Base-by-base conservation (phyloP, 1,140 invertebrate genomes). In the Drosophila mauritiana region DNA sequence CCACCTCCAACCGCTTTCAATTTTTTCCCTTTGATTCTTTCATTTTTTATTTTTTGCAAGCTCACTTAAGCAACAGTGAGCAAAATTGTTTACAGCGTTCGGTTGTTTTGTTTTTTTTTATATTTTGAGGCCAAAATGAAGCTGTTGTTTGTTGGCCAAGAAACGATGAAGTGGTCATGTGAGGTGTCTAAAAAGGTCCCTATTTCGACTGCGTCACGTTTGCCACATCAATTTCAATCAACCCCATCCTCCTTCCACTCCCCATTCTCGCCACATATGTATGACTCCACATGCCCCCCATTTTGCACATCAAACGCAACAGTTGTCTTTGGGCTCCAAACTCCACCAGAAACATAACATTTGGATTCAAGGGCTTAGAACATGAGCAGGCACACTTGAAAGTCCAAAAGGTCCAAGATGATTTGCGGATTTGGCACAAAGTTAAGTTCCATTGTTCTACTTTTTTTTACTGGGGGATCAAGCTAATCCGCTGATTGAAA, bases 201-300 rank as follows among this genome's bases (percentile, higher is more conserved):
- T 39, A 52, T 75, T 75, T 45, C 10, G 59, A 76, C 78, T 77
- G 49, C 73, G 78, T 82, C 83, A 86, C 83, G 82, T 78, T 82
- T 78, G 78, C 70, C 61, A 83, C 78, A 88, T 86, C 78, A 79
- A 88, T 88, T 80, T 88, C 84, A 89, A 88, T 88, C 84, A 86
- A 77, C 52, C 65, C 56, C 49, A 39, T 42, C 62, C 73, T 42
- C 36, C 31, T 27, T n/a, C n/a, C 34, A 1, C 20, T 20, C 1
- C 13, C 27, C 17, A n/a, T 12, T 31, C 4, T 11, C 39, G 55
- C 49, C 12, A 49, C 25, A 17, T 17, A 48, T 40, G 55, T 40
- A 55, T 70, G 25, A n/a, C 25, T 39, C 34, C 11, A 72, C 46
- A n/a, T 40, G 27, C 39, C 17, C 34, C 39, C 45, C 27, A 40